Conservation (phyloP, 2,113 vertebrate genomes). For the Ctenomys sociabilis region DNA sequence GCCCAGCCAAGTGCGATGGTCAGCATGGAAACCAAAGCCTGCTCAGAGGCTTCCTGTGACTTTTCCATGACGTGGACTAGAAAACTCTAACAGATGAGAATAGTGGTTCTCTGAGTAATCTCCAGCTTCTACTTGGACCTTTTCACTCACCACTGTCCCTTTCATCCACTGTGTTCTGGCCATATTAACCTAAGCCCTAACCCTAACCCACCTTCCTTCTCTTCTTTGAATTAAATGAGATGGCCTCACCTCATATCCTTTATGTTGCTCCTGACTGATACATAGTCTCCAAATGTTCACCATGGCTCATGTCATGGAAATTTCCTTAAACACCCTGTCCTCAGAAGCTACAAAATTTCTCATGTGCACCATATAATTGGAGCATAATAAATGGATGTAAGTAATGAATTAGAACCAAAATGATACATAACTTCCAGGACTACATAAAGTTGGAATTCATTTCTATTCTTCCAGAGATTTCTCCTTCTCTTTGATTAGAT, state of each 20-base stretch:
- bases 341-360: neutral
- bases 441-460: neutral
- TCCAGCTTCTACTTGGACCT: neutral
- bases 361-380: neutral
- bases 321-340: neutral
- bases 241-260: neutral
- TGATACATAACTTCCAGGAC: neutral
- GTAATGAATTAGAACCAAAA: neutral
- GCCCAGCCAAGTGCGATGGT: neutral
- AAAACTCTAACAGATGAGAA: too few species aligned
- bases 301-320: neutral
- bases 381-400: neutral
- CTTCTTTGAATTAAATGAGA: neutral
- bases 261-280: neutral
- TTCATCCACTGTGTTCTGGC: neutral
- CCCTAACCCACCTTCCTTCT: neutral
- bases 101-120: neutral
- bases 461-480: slow-evolving; percentile 6
- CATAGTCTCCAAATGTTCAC: neutral
- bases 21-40: neutral
- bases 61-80: neutral
- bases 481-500: neutral
- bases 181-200: neutral
- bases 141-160: neutral
- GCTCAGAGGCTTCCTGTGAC: neutral